phyloP scores from a whole-genome alignment of 2,888 invertebrate genomes.

The Rotaria magnacalcarata region DNA sequence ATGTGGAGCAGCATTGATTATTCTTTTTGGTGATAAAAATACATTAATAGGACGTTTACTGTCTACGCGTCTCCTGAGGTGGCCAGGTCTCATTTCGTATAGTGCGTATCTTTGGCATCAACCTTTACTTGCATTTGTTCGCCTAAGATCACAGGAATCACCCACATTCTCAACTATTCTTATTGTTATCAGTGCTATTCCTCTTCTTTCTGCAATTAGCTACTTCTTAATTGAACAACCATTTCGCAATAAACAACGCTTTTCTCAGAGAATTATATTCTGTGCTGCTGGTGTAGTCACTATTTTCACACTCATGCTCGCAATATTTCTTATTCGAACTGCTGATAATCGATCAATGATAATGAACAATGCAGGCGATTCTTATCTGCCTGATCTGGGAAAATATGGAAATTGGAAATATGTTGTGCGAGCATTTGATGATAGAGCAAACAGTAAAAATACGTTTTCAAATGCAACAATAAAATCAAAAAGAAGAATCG shows the following conservation, averaged over 20 bases:
- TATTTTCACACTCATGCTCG: neutral
- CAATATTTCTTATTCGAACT: neutral
- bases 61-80: neutral
- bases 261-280: neutral
- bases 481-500: neutral
- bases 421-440: neutral
- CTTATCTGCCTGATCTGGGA: neutral
- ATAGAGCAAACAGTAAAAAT: neutral
- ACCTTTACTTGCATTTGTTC: neutral
- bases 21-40: neutral
- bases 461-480: neutral
- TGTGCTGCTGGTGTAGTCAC: neutral
- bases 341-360: neutral
- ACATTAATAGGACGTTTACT: neutral
- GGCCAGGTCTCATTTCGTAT: neutral
- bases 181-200: neutral
- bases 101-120: slow-evolving; percentile 9
- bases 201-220: neutral
- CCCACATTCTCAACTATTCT: neutral
- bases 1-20: neutral
- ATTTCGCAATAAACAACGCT: neutral
- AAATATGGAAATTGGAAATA: neutral
- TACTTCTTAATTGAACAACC: neutral
- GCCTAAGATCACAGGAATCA: neutral
- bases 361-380: neutral